Evolutionary conservation across 2,888 invertebrate genomes (phyloP), one percentile per base, ranked within the genome.

Genomic region (Sceliomorpha sp.): DNA sequence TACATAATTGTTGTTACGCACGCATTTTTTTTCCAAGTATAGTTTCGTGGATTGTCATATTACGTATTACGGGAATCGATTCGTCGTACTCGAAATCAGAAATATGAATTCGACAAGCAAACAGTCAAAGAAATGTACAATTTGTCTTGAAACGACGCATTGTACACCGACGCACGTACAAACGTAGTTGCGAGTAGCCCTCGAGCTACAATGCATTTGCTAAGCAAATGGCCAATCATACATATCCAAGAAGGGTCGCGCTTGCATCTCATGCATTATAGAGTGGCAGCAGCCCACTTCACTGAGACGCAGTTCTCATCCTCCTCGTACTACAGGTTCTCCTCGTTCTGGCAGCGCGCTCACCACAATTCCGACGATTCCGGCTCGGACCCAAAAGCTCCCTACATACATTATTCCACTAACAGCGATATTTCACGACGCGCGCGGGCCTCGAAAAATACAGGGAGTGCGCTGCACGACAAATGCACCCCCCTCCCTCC

Each of bases 221-320:
- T 78, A 76, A 78, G 81, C 80, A 81, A 84, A 82, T 84, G 78
- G 79, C 79, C 82, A 82, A 84, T 83, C 77, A 77, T 81, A 78
- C 80, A 79, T 81, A 80, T 70, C 72, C 68, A 72, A 78, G 72
- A 64, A 78, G 76, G 78, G 74, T 77, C 74, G 74, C 72, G 75
- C 78, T 77, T 78, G 78, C 77, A 72, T 80, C 73, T 73, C 74
- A 77, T 83, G 77, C 75, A 80, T 81, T 81, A 83, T 78, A 80
- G 70, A 80, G n/a, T n/a, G n/a, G 71, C 31, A 50, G 20, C 29
- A 63, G 40, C 15, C 45, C 69, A 64, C 67, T 69, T 71, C 51
- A 51, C 31, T 39, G 39, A 42, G 56, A 44, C 53, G 62, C n/a
- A n/a, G n/a, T n/a, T n/a, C n/a, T n/a, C n/a, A n/a, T n/a, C n/a